These are phyloP conservation scores for Tricholaema leucomelas DNA, from an alignment of 2,113 vertebrate genomes.

Conservation along the genomic window DNA sequence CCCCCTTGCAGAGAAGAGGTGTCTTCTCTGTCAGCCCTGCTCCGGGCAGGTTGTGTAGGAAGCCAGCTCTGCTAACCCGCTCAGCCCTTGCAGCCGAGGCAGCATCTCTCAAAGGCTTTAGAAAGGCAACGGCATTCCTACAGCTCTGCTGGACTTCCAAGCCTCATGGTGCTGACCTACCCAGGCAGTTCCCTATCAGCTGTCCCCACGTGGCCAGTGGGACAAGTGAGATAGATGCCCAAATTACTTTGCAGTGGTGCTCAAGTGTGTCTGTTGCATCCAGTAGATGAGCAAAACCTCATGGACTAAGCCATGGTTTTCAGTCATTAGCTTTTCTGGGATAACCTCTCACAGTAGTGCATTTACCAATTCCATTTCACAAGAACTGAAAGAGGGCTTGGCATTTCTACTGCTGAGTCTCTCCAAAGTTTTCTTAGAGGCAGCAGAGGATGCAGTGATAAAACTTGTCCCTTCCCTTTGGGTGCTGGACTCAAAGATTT, in stretches of 20 bases:
- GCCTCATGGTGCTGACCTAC: not conserved
- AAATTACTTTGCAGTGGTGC: not conserved
- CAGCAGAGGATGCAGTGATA: not conserved
- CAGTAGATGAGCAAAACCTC: not conserved
- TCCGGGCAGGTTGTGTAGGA: not conserved
- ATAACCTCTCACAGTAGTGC: not conserved
- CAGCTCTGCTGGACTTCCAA: not conserved
- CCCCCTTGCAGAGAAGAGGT: rapidly evolving
- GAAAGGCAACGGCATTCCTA: not conserved
- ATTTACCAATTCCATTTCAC: not conserved
- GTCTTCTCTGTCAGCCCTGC: rapidly evolving
- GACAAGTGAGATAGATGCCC: not conserved
- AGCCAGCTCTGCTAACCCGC: not conserved
- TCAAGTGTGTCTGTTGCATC: not conserved
- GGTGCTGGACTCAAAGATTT: too few species aligned
- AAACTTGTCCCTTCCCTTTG: not conserved
- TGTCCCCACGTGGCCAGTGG: not conserved
- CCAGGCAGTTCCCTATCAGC: not conserved
- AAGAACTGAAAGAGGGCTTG: not conserved
- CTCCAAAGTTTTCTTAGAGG: not conserved
- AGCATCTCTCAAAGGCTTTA: not conserved
- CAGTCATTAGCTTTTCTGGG: not conserved
- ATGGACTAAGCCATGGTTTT: not conserved
- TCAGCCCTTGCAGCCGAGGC: not conserved
- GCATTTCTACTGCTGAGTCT: not conserved